A percentile compares a stretch with the other conserved stretches of the same genome.
phyloP scores from a whole-genome alignment of 2,888 invertebrate species.

The Liopterus haemorrhoidalis region DNA sequence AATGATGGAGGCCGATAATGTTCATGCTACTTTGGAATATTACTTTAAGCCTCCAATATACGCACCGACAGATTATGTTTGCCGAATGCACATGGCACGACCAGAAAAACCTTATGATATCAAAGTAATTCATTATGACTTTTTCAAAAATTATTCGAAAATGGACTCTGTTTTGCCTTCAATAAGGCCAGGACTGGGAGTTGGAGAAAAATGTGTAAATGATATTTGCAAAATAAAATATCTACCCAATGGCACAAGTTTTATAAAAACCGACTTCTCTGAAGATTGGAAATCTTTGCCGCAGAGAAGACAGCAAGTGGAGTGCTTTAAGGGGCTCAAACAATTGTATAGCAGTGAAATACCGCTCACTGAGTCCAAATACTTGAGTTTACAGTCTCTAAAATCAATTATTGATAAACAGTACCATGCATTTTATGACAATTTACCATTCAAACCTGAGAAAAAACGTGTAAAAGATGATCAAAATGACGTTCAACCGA shows the following conservation, averaged over 20 bases:
- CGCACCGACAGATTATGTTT: constrained; percentile 16
- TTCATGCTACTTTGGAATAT: constrained; percentile 6
- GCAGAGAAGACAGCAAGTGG: too few species aligned
- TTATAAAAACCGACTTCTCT: constrained; percentile 1
- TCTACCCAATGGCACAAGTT: background rate
- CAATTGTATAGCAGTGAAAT: too few species aligned
- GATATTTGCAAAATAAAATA: constrained; percentile 2
- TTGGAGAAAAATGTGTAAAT: background rate
- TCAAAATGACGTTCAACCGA: background rate
- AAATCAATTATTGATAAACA: background rate
- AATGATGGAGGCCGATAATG: too few species aligned
- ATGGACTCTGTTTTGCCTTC: constrained; percentile 9
- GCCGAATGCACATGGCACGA: constrained; percentile 18
- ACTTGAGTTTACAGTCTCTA: too few species aligned
- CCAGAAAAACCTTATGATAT: constrained; percentile 17
- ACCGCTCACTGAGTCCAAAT: too few species aligned
- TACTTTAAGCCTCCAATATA: constrained; percentile 15
- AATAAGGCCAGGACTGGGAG: constrained; percentile 13
- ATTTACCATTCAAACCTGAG: constrained; percentile 1
- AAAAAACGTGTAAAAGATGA: background rate
- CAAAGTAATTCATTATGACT: constrained; percentile 18
- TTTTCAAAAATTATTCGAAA: constrained; percentile 13
- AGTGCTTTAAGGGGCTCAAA: too few species aligned
- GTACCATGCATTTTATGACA: constrained; percentile 2
- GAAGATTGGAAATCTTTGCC: background rate